Conservation (phyloP, 2,797 vertebrate species). For the Myotis pilosus region DNA sequence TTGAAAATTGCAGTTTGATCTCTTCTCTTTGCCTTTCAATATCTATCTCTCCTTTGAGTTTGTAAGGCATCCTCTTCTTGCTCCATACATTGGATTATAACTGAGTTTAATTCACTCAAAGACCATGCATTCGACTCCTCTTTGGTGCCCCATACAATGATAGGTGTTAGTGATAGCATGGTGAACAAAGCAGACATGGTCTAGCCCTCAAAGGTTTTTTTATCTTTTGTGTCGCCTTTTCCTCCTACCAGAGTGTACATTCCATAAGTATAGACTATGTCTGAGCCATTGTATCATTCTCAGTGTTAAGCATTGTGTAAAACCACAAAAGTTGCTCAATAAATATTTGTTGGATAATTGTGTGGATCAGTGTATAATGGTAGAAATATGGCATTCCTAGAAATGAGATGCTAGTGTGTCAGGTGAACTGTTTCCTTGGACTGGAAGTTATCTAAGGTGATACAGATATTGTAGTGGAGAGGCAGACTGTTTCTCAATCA, state of each 20-base stretch:
- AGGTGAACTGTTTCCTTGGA: not conserved
- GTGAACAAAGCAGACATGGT: not conserved
- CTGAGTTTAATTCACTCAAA: not conserved
- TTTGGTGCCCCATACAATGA: not conserved
- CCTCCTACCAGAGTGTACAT: no score
- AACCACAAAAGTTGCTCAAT: not conserved
- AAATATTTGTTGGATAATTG: not conserved
- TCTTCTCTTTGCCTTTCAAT: not conserved
- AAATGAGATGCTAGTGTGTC: not conserved
- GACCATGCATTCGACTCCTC: not conserved
- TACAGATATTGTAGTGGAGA: not conserved
- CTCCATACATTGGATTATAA: not conserved
- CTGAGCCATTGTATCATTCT: not conserved
- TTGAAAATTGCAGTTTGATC: not conserved
- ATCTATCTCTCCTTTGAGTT: not conserved
- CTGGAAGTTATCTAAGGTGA: not conserved
- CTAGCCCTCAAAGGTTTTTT: not conserved
- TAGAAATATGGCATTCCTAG: not conserved
- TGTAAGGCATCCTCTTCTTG: not conserved
- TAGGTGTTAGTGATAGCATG: not conserved
- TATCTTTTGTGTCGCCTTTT: not conserved
- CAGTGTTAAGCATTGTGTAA: not conserved
- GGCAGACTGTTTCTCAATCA: not conserved
- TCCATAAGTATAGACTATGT: not conserved
- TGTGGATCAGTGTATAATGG: not conserved